Conservation (phyloP, 2,888 invertebrate species). For the Chloroclystis v-ata region DNA sequence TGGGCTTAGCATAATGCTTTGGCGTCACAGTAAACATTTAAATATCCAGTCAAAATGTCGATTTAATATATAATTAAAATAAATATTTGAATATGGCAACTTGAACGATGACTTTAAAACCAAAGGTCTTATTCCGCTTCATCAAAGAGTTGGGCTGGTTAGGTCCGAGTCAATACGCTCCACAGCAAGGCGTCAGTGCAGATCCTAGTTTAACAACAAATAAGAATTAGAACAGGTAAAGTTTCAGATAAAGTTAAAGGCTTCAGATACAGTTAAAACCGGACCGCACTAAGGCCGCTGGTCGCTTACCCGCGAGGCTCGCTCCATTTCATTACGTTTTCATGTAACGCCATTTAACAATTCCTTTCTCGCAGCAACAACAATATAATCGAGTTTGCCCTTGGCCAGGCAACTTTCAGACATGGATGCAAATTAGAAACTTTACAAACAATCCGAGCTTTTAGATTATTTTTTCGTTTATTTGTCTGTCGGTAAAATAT, state of each 20-base stretch:
- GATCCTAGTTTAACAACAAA: too few relatives aligned
- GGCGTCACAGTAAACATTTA: not conserved
- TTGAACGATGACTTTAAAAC: too few relatives aligned
- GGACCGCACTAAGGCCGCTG: not conserved
- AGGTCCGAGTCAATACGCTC: too few relatives aligned
- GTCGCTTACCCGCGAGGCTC: conserved; percentile 7
- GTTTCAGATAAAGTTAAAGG: too few relatives aligned
- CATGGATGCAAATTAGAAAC: conserved; percentile 18
- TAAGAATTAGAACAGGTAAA: too few relatives aligned
- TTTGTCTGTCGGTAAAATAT: not conserved
- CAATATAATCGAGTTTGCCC: conserved; percentile 16
- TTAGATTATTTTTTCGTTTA: not conserved
- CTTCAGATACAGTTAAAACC: too few relatives aligned
- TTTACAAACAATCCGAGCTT: conserved; percentile 5
- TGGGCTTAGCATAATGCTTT: not conserved
- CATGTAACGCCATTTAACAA: conserved; percentile 27
- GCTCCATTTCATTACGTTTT: conserved; percentile 26
- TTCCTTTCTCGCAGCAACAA: conserved; percentile 17
- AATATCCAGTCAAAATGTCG: not conserved
- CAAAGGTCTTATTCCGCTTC: too few relatives aligned
- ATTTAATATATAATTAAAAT: too few relatives aligned
- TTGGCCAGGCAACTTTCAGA: conserved; percentile 6
- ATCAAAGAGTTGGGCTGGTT: too few relatives aligned
- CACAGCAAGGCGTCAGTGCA: too few relatives aligned
- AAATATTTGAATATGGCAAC: too few relatives aligned